These are phyloP conservation scores for Florisuga fusca DNA, from an alignment of 2,797 vertebrate genomes.

Conservation along the genomic window DNA sequence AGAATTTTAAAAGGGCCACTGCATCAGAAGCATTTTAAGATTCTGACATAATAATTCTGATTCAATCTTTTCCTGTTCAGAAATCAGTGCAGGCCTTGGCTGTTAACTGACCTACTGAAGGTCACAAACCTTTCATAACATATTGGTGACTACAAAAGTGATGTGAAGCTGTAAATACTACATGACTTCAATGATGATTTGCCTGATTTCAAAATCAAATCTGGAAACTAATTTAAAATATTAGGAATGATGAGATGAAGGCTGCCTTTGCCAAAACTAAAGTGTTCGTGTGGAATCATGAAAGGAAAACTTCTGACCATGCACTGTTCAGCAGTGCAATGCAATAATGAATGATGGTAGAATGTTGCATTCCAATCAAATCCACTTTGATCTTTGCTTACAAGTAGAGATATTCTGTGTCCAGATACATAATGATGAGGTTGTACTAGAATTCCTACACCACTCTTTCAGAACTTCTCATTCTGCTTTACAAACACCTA, in stretches of 20 bases:
- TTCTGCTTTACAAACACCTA: neutral
- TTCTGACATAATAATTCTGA: neutral
- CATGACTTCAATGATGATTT: neutral
- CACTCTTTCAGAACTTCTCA: neutral
- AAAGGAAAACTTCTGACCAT: neutral
- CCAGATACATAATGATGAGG: neutral
- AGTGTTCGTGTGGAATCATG: neutral
- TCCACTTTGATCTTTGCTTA: neutral
- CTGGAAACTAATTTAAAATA: neutral
- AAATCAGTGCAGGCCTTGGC: neutral
- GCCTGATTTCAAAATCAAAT: neutral
- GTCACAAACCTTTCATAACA: neutral
- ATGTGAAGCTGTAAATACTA: neutral
- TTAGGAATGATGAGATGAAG: neutral
- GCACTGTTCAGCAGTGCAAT: neutral
- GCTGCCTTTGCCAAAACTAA: neutral
- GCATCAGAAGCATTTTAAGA: neutral
- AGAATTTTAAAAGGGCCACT: neutral
- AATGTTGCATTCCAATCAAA: neutral
- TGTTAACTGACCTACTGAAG: neutral
- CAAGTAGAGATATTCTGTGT: neutral
- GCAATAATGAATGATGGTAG: neutral
- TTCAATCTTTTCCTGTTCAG: neutral
- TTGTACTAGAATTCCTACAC: neutral
- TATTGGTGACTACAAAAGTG: neutral